Evolutionary conservation across 2,888 invertebrate species (phyloP), one percentile per base, ranked within the genome.

Genomic region (Lepidocyrtoides sp.): DNA sequence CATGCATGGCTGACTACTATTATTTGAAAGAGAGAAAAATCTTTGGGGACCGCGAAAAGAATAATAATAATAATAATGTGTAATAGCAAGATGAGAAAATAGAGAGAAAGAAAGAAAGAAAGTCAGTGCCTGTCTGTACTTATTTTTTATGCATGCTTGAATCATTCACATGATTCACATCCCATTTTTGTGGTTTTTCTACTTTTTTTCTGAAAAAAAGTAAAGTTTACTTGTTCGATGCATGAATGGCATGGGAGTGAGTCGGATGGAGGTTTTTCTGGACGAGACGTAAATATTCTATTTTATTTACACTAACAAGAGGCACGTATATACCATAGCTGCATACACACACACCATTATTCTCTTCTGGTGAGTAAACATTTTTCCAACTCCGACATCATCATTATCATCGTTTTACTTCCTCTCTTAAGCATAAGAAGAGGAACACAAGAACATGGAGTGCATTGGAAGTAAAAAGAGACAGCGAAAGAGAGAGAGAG

Each of bases 351-450:
- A 81, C 81, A 26, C 88, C 88, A 88, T 88, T 88, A 88, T 88
- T 88, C 88, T 88, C 88, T 88, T 88, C 88, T 88, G 88, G 88
- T 81, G 88, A 88, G 88, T 88, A 88, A 88, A 88, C 88, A 88
- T 88, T 88, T 85, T 66, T 66, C 48, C 36, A 81, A 81, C 83
- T 66, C 83, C 14, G 83, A 57, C 66, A 17, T 8, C 41, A 60
- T 41, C 81, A 81, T 60, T 29, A 44, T 41, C 72, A 72, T 79
- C 79, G 54, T 79, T 51, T 17, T 17, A 79, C 77, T 48, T 54
- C 44, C 23, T 23, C 79, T 79, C 54, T 32, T 10, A n/a, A 7
- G 51, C 36, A 54, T n/a, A 36, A 20, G 57, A 57, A 51, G n/a
- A 51, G 2, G 20, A 57, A 36, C 36, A 36, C 36, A 36, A 36